A percentile compares a stretch with the other conserved stretches of the same genome.
Conservation (phyloP, 2,888 invertebrate species). For the Mythimna pallens region DNA sequence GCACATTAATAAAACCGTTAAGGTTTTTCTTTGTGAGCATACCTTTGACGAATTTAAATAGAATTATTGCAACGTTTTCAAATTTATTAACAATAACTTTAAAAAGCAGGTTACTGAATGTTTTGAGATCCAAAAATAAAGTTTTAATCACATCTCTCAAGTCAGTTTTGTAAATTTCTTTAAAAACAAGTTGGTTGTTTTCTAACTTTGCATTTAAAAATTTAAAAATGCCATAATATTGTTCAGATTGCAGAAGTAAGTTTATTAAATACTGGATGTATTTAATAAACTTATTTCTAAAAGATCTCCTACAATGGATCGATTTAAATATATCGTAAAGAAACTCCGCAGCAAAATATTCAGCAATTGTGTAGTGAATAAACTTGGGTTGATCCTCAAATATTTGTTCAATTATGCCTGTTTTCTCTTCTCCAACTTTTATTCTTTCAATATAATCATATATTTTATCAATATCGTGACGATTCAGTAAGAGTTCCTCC, state of each 20-base stretch:
- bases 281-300: slow-evolving; percentile 25
- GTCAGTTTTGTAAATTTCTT: slow-evolving; percentile 8
- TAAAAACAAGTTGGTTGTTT: slow-evolving; percentile 15
- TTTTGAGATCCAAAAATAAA: slow-evolving; percentile 15
- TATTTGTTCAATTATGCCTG: slow-evolving; percentile 54
- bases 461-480: slow-evolving; percentile 25
- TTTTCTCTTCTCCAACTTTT: slow-evolving; percentile 57
- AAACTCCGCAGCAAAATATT: slow-evolving; percentile 59
- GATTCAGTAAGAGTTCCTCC: slow-evolving; percentile 22
- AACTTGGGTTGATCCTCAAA: slow-evolving; percentile 48
- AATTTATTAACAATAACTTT: slow-evolving; percentile 20
- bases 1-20: slow-evolving; percentile 21
- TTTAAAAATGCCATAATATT: slow-evolving; percentile 3
- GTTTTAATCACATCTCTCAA: slow-evolving; percentile 16
- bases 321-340: slow-evolving; percentile 43
- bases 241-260: slow-evolving; percentile 34
- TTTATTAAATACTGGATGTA: slow-evolving; percentile 24
- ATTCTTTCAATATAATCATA: slow-evolving; percentile 27
- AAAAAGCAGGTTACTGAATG: slow-evolving; percentile 11
- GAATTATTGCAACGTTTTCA: slow-evolving; percentile 37
- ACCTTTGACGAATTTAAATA: slow-evolving; percentile 24
- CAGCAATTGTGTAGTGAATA: slow-evolving; percentile 58
- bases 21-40: slow-evolving; percentile 19
- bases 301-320: slow-evolving; percentile 7
- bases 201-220: slow-evolving; percentile 45